Evolutionary conservation across 2,113 vertebrate genomes (phyloP).

Genomic region (Poicephalus gulielmi): DNA sequence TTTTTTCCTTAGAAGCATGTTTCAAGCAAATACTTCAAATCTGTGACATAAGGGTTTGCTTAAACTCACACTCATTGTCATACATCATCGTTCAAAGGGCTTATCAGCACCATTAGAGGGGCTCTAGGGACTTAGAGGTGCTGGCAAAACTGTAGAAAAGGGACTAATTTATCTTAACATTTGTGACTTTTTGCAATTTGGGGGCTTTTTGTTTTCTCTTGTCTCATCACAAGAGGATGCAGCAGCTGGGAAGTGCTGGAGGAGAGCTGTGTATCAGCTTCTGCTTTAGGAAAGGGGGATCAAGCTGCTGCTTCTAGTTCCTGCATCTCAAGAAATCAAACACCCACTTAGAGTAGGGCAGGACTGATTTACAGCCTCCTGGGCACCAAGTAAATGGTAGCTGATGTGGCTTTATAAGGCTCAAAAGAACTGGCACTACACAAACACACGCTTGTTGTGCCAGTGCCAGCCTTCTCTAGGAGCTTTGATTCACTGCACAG

Average conservation of each 20-base stretch:
- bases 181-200: not conserved
- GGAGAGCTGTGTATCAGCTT: slow-evolving; percentile 46
- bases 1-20: not conserved
- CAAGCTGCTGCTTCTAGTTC: not conserved
- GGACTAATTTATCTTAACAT: not conserved
- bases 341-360: not conserved
- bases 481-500: not conserved
- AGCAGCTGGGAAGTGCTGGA: slow-evolving; percentile 63
- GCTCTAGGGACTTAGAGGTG: not conserved
- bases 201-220: not conserved
- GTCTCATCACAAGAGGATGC: slow-evolving; percentile 38
- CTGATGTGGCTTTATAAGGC: not conserved
- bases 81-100: not conserved
- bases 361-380: not conserved
- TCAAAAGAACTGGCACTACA: not conserved
- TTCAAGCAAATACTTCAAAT: not conserved
- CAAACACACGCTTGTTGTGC: fast-evolving
- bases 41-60: not conserved
- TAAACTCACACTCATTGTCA: not conserved
- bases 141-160: not conserved
- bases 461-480: not conserved
- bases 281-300: slow-evolving; percentile 30
- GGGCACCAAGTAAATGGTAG: not conserved
- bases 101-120: not conserved
- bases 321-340: not conserved